Evolutionary conservation across 1,140 invertebrate genomes (phyloP), one percentile per base, ranked within the genome.

Genomic region (Brachionus manjavacas): DNA sequence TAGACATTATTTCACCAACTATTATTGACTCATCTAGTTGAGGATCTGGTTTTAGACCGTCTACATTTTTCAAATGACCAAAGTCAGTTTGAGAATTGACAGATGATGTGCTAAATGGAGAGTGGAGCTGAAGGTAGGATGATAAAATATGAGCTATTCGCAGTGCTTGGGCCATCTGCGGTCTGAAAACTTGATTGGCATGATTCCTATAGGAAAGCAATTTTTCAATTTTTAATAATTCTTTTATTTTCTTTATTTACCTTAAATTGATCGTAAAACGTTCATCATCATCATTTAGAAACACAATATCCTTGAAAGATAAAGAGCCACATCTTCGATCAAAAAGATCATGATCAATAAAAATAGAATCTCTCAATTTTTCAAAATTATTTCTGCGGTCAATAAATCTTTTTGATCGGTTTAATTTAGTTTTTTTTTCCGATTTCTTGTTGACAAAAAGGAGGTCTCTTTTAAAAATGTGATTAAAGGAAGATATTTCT

Each of bases 261-360:
- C 52, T 81, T 14, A 81, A 43, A 64, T 41, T 68, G 28, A n/a
- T 12, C 1, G 25, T 64, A 68, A 81, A 81, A 12, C 79, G 49
- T 46, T 81, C 79, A 25, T 81, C 79, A 25, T 81, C 79, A n/a
- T 81, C 79, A 68, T 81, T 81, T 25, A 81, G 25, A 60, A 39
- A 35, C 11, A 81, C 28, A 20, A 64, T 39, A 68, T 81, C 79
- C 3, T 64, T 25, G 43, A 81, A 81, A 43, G 64, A 64, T 4
- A 64, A 23, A 23, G 35, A 43, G 12, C 20, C 31, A 28, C 79
- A 81, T 81, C n/a, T 35, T 41, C 79, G 35, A 23, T 68, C 60
- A 31, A 64, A 60, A 31, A 31, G 2, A 23, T 81, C 39, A 16
- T 41, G 35, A 25, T 81, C 79, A 68, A 60, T 64, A 81, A 64